Evolutionary conservation across 2,888 invertebrate genomes (phyloP).

Genomic region (Theristus sp.): DNA sequence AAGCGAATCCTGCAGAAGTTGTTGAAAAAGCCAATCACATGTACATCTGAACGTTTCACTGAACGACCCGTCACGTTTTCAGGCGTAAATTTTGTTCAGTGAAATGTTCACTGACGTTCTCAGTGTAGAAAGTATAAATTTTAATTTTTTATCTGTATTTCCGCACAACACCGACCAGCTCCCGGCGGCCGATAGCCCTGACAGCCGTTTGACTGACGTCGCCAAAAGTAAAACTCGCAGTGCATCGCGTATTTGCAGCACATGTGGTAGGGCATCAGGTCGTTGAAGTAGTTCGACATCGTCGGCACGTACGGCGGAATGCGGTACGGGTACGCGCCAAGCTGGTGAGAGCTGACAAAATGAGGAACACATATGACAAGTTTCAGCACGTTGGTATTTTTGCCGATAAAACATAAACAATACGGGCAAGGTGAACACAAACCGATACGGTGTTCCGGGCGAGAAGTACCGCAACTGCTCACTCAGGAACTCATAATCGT

Average conservation of each 20-base stretch:
- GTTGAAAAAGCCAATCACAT: too few relatives aligned
- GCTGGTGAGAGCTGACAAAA: not conserved
- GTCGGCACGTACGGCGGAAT: slow-evolving; percentile 48
- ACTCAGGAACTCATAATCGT: slow-evolving; percentile 53
- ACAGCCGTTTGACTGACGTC: slow-evolving; percentile 76
- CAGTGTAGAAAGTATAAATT: too few relatives aligned
- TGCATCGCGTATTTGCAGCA: slow-evolving; percentile 83
- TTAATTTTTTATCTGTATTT: too few relatives aligned
- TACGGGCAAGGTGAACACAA: too few relatives aligned
- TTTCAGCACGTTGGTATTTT: too few relatives aligned
- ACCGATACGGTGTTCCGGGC: slow-evolving; percentile 64
- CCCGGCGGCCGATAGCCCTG: slow-evolving; percentile 81
- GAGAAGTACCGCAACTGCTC: slow-evolving; percentile 44
- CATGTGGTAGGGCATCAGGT: slow-evolving; percentile 53
- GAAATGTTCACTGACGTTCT: too few relatives aligned
- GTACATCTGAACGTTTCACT: too few relatives aligned
- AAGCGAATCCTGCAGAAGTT: slow-evolving; percentile 50
- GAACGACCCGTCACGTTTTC: too few relatives aligned
- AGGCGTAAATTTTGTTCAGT: too few relatives aligned
- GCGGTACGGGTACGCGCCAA: slow-evolving; percentile 14
- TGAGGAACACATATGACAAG: too few relatives aligned
- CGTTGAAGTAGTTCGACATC: slow-evolving; percentile 83
- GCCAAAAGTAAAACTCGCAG: slow-evolving; percentile 80
- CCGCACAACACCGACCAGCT: slow-evolving; percentile 40
- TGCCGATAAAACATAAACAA: too few relatives aligned